Base-by-base conservation (phyloP, 2,797 vertebrate genomes). In the Heterohyrax brucei region DNA sequence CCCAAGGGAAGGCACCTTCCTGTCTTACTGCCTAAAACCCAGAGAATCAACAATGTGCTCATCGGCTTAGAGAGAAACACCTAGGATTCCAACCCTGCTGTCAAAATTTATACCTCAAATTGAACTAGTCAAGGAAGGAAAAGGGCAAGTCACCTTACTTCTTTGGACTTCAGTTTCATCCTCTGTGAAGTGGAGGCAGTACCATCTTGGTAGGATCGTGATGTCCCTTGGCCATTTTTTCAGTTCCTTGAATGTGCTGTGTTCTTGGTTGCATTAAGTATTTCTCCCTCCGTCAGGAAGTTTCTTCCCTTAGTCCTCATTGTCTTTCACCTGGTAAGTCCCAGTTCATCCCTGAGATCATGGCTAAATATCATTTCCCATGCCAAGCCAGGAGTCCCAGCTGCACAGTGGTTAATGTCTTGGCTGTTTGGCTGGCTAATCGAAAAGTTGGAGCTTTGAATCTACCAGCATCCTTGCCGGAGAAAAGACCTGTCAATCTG, bases 211-310 rank as follows among this genome's bases (percentile, higher is more conserved):
- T 1, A 73, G 44, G 53, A 53, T 81, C 19, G 79, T 56, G 18
- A 21, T 61, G 24, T 3, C 73, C 10, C 48, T 81, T 77, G 24
- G 79, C 3, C 39, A 68, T 68, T 81, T 76, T 44, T 56, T 89
- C 81, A 84, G 5, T 87, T 88, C 61, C 50, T 90, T 78, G 33
- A 90, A 80, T 61, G 59, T 50, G 30, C 73, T 56, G 4, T 59
- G 46, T 89, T 95, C 73, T 92, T 92, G 22, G 46, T 44, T 87
- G 5, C 46, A 82, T 85, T 89, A 89, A 82, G 26, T 77, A 73
- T 9, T 85, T 89, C 85, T 12, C 10, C 50, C 59, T 89, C 81
- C 33, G 22, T 19, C 24, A 70, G 61, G 64, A 83, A 80, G 56
- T 89, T 13, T 56, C 22, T 85, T 82, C 33, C 50, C 10, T 62